These are phyloP conservation scores for Cephus runcator DNA, from an alignment of 2,888 invertebrate species.

Conservation along the genomic window DNA sequence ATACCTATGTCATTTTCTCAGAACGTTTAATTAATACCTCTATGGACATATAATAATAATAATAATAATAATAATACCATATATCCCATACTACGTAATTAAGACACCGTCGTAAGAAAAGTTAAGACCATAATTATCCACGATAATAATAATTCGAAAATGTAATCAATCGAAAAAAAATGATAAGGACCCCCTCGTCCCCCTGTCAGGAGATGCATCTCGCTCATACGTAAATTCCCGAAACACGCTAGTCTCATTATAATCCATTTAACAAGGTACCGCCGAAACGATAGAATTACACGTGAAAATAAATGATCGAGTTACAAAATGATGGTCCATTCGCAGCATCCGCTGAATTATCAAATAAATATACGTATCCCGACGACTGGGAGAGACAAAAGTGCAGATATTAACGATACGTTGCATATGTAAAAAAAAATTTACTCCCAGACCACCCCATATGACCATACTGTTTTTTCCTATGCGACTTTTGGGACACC, in stretches of 20 bases:
- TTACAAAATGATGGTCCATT: constrained; percentile 34
- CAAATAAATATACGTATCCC: background rate
- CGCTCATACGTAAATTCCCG: background rate
- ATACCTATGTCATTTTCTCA: background rate
- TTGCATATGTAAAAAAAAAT: background rate
- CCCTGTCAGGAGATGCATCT: too few species aligned
- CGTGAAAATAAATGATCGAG: constrained; percentile 55
- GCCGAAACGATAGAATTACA: constrained; percentile 59
- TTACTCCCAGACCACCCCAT: background rate
- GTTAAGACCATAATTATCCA: too few species aligned
- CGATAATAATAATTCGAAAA: background rate
- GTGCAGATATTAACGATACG: background rate
- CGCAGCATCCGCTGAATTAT: background rate
- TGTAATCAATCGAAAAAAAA: too few species aligned
- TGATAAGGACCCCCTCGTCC: too few species aligned
- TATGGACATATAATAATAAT: too few species aligned
- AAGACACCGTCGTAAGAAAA: too few species aligned
- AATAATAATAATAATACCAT: background rate
- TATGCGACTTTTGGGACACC: background rate
- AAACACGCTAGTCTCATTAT: constrained; percentile 60
- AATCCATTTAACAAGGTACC: constrained; percentile 52
- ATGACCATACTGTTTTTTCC: background rate
- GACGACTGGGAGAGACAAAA: too few species aligned
- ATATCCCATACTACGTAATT: too few species aligned
- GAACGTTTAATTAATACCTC: background rate